These are phyloP conservation scores for Caenorhabditis japonica DNA, from an alignment of 2,888 invertebrate species.

Conservation along the genomic window DNA sequence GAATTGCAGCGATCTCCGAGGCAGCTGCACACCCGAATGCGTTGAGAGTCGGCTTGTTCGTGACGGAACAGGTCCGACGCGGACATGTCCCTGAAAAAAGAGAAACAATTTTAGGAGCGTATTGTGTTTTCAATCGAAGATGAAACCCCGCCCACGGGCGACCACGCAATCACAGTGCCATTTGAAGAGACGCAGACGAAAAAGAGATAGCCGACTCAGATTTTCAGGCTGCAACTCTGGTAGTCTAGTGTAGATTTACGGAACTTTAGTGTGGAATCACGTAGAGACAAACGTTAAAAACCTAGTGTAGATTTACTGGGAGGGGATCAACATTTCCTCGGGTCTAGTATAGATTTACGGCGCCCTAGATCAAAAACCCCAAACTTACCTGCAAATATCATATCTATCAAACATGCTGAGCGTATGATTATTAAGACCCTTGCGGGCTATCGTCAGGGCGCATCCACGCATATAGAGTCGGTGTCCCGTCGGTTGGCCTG, in stretches of 20 bases:
- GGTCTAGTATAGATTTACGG: no score
- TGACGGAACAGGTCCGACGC: conserved; percentile 74
- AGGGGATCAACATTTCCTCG: no score
- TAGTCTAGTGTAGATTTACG: no score
- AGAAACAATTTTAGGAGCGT: no score
- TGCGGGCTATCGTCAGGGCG: conserved; percentile 66
- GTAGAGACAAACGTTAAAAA: no score
- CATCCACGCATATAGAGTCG: conserved; percentile 75
- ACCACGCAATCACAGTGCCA: no score
- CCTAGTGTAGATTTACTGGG: no score
- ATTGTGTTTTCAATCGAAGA: no score
- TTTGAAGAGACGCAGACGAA: no score
- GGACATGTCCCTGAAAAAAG: conserved; percentile 71
- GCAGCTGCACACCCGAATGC: conserved; percentile 71
- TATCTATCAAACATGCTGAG: conserved; percentile 74
- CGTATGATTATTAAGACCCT: conserved; percentile 74
- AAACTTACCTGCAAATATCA: conserved; percentile 71
- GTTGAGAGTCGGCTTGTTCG: conserved; percentile 61
- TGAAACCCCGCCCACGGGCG: not conserved
- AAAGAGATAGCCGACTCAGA: no score
- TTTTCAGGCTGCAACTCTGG: not conserved
- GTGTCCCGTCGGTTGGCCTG: conserved; percentile 75
- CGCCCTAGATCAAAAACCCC: no score
- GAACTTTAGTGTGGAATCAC: no score
- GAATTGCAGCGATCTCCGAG: conserved; percentile 69